Conservation (phyloP, 2,113 vertebrate genomes). For the Tetraodon nigroviridis region DNA sequence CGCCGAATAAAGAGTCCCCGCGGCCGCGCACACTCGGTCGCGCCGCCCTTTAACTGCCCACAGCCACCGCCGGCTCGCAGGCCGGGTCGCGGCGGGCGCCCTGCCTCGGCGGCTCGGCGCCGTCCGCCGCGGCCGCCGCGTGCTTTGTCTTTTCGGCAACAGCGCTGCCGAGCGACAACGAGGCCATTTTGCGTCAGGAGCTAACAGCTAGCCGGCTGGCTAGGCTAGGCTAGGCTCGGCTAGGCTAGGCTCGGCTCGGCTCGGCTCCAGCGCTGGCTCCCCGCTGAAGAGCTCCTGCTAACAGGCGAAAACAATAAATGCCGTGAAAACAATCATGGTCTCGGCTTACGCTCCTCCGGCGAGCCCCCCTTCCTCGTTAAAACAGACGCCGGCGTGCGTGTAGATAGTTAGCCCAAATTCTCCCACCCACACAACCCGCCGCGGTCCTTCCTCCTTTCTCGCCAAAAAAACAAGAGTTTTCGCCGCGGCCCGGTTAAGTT, state of each 20-base stretch:
- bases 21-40: too few relatives aligned
- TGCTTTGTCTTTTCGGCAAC: conserved; percentile 68
- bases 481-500: conserved; percentile 40
- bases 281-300: conserved; percentile 12
- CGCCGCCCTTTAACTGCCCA: fast-evolving
- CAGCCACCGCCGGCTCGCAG: not conserved
- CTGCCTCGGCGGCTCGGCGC: fast-evolving
- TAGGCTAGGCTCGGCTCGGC: conserved; percentile 2
- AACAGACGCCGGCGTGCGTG: conserved; percentile 9
- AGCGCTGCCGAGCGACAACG: conserved; percentile 57
- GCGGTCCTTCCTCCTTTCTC: conserved; percentile 57
- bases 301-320: conserved; percentile 8
- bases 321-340: not conserved
- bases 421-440: conserved; percentile 36
- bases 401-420: conserved; percentile 46
- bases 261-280: not conserved
- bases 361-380: not conserved
- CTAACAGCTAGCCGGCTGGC: conserved; percentile 61
- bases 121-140: conserved; percentile 35
- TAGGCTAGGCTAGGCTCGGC: conserved; percentile 19
- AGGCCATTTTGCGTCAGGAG: conserved; percentile 69
- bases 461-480: conserved; percentile 61
- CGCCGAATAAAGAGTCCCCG: conserved; percentile 10
- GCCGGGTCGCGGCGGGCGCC: not conserved
- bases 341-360: too few relatives aligned